phyloP scores from a whole-genome alignment of 2,888 invertebrate genomes.

The Crematogaster levior region DNA sequence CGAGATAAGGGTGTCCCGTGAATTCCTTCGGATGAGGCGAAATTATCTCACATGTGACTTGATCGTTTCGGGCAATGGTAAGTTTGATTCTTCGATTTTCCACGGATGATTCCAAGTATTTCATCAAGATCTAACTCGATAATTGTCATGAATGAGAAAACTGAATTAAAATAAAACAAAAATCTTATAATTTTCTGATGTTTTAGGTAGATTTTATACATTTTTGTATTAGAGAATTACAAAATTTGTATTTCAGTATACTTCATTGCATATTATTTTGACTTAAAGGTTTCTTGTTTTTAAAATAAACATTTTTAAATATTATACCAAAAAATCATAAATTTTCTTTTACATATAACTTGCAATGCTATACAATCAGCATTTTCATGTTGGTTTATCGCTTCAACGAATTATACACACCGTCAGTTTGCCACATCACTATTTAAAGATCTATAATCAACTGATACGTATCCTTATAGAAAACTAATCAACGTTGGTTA shows the following conservation, averaged over 20 bases:
- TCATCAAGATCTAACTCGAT: neutral
- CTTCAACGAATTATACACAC: neutral
- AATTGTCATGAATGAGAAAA: neutral
- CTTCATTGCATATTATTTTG: neutral
- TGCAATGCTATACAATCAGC: neutral
- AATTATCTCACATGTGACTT: conserved; percentile 9
- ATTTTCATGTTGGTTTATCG: neutral
- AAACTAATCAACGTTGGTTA: conserved; percentile 34
- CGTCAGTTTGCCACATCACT: neutral
- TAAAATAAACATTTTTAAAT: neutral
- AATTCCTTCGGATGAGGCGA: neutral
- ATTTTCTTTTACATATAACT: neutral
- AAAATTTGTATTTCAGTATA: neutral
- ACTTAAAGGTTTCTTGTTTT: neutral
- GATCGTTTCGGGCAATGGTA: neutral
- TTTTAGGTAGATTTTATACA: neutral
- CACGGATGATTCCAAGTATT: neutral
- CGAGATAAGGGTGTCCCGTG: conserved; percentile 20
- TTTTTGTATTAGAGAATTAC: neutral
- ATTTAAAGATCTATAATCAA: conserved; percentile 30
- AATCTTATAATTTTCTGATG: neutral
- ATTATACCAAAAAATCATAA: conserved; percentile 1
- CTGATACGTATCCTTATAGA: conserved; percentile 19
- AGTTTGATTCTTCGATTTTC: neutral
- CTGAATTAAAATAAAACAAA: neutral